These are phyloP conservation scores for Notarius lentiginosus DNA, from an alignment of 2,113 vertebrate species.

Conservation along the genomic window DNA sequence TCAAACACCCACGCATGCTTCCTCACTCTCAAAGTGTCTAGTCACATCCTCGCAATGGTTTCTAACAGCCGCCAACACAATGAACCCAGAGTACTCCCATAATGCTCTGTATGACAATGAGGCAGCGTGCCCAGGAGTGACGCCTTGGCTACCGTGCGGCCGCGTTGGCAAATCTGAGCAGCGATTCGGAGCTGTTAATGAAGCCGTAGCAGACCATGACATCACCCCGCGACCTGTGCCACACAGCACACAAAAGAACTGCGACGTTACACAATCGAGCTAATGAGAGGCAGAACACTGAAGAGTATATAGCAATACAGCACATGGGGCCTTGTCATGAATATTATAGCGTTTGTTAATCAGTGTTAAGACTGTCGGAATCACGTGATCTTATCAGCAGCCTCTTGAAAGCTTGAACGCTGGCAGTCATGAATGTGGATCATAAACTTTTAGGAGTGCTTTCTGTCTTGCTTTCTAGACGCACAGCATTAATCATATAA, in stretches of 20 bases:
- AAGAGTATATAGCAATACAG: not conserved
- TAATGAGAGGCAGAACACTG: conserved; percentile 7
- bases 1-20: conserved; percentile 40
- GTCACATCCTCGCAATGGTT: conserved; percentile 38
- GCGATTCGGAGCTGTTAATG: conserved; percentile 49
- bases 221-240: conserved; percentile 54
- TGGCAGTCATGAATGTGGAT: not conserved
- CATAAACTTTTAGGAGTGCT: not conserved
- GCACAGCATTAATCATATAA: not conserved
- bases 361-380: conserved; percentile 8
- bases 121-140: conserved; percentile 48
- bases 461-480: not conserved
- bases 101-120: conserved; percentile 59
- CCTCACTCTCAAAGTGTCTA: not conserved
- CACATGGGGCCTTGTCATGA: not conserved
- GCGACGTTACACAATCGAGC: conserved; percentile 22
- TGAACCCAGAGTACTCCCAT: conserved; percentile 45
- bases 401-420: not conserved
- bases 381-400: not conserved
- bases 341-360: conserved; percentile 22
- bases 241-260: conserved; percentile 46
- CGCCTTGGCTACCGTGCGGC: conserved; percentile 57
- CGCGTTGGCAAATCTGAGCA: conserved; percentile 30
- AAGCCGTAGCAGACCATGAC: conserved; percentile 47
- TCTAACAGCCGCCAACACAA: conserved; percentile 57